These are phyloP conservation scores for Leucania comma DNA, from an alignment of 2,888 invertebrate species.

Conservation along the genomic window DNA sequence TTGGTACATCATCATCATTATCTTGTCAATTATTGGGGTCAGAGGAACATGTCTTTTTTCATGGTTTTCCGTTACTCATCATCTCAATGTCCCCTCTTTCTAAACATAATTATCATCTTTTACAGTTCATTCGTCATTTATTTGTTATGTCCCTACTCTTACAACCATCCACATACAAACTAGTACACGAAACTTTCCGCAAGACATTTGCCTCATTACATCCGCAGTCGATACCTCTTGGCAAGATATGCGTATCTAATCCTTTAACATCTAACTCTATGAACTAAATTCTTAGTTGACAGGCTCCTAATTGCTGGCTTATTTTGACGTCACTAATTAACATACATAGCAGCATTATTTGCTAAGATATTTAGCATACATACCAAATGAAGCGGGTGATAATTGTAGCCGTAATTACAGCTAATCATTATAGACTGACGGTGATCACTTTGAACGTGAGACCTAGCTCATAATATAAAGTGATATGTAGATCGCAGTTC, in stretches of 20 bases:
- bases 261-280: conserved; percentile 29
- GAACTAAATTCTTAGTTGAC: conserved; percentile 40
- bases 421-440: conserved; percentile 56
- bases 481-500: conserved; percentile 24
- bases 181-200: not conserved
- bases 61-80: not conserved
- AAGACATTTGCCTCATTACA: not conserved
- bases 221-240: not conserved
- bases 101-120: not conserved
- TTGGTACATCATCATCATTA: not conserved
- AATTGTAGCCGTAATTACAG: conserved; percentile 65
- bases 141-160: not conserved
- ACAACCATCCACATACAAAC: not conserved
- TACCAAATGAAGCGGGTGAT: conserved; percentile 67
- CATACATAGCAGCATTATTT: conserved; percentile 44
- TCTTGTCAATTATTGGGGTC: not conserved
- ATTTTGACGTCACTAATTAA: conserved; percentile 59
- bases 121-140: not conserved
- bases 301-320: conserved; percentile 44
- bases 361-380: conserved; percentile 63
- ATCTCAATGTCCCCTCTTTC: not conserved
- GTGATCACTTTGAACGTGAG: conserved; percentile 29
- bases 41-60: not conserved
- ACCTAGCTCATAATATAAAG: conserved; percentile 31
- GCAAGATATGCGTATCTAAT: conserved; percentile 7